Conservation (phyloP, 2,888 invertebrate species). For the Rhopalosiphum nymphaeae region DNA sequence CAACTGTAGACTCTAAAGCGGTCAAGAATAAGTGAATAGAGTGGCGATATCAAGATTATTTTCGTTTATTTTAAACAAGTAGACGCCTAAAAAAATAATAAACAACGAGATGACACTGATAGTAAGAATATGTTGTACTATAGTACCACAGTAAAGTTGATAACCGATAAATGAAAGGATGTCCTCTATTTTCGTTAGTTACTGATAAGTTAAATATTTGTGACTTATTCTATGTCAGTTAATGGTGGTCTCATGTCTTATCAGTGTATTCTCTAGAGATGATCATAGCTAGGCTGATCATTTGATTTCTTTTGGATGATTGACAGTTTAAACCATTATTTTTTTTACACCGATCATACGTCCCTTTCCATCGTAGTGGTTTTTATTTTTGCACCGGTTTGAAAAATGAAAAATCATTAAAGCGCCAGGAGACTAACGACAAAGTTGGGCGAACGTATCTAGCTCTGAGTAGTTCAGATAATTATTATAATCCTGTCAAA, state of each 20-base stretch:
- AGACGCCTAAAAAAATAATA: neutral
- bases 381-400: neutral
- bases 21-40: no score
- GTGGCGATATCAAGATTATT: neutral
- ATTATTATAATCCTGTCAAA: neutral
- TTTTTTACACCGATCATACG: neutral
- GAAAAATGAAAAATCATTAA: neutral
- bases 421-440: no score
- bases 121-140: neutral
- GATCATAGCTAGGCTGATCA: neutral
- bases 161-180: neutral
- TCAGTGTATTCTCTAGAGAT: neutral
- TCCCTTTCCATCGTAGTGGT: neutral
- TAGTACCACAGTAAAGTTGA: no score
- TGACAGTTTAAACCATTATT: neutral
- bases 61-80: neutral
- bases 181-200: neutral
- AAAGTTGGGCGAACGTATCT: neutral
- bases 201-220: neutral
- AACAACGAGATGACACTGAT: neutral
- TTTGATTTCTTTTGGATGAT: neutral
- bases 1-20: neutral
- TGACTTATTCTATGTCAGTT: neutral
- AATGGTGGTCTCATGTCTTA: neutral
- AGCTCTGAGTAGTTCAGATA: neutral